phyloP scores from a whole-genome alignment of 2,888 invertebrate species.

The Microchrysa polita region DNA sequence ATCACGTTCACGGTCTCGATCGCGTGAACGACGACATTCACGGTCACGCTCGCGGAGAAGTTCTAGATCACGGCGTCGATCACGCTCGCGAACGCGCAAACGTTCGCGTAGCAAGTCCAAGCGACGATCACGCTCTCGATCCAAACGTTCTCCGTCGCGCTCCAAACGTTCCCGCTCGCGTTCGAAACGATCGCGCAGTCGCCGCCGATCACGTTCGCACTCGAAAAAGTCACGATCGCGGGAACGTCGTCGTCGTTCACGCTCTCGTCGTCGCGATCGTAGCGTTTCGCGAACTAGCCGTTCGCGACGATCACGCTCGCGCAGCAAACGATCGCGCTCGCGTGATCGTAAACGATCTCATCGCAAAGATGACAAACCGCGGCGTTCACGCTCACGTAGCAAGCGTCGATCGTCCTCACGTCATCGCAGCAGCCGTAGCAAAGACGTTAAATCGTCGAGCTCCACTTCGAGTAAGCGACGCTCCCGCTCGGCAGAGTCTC shows the following conservation, averaged over 20 bases:
- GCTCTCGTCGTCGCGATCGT: constrained; percentile 57
- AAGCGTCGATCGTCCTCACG: constrained; percentile 64
- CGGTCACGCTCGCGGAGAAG: constrained; percentile 71
- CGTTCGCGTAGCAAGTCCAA: constrained; percentile 62
- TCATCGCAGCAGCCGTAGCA: constrained; percentile 59
- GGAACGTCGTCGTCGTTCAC: constrained; percentile 59
- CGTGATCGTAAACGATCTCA: constrained; percentile 71
- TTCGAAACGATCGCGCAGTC: constrained; percentile 65
- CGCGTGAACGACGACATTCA: constrained; percentile 60
- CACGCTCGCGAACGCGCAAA: constrained; percentile 74
- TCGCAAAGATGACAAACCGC: constrained; percentile 66
- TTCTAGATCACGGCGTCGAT: constrained; percentile 69
- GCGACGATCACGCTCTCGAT: constrained; percentile 67
- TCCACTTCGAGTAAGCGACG: constrained; percentile 56
- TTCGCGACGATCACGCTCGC: constrained; percentile 56
- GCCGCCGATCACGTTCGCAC: constrained; percentile 68
- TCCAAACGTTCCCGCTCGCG: constrained; percentile 67
- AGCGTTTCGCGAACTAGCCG: constrained; percentile 57
- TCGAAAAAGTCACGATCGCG: constrained; percentile 62
- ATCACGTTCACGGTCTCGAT: constrained; percentile 62
- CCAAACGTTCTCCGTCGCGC: constrained; percentile 56
- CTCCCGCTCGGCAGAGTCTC: constrained; percentile 61
- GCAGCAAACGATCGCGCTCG: constrained; percentile 65
- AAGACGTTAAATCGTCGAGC: constrained; percentile 58
- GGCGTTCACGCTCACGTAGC: constrained; percentile 63